phyloP scores from a whole-genome alignment of 1,140 invertebrate species.

The Adoxophyes honmai region DNA sequence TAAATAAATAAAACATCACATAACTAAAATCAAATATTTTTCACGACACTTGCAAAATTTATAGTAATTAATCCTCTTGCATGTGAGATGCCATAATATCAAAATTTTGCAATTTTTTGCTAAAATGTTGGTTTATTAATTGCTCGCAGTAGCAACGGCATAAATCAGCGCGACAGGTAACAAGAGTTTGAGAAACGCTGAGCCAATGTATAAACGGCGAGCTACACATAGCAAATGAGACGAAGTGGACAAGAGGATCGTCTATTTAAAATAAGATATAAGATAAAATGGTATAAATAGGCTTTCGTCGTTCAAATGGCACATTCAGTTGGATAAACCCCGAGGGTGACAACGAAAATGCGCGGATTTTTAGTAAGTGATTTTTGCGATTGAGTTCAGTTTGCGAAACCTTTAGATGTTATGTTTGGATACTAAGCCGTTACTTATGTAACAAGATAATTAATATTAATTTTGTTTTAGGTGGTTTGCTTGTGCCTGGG shows the following conservation, averaged over 20 bases:
- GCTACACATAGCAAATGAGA: slow-evolving; percentile 60
- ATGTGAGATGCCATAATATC: too few relatives aligned
- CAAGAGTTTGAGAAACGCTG: slow-evolving; percentile 56
- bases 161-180: background rate
- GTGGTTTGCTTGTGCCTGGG: slow-evolving; percentile 41
- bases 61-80: too few relatives aligned
- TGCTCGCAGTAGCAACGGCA: background rate
- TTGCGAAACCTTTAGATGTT: slow-evolving; percentile 11
- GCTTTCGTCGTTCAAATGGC: slow-evolving; percentile 44
- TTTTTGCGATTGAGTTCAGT: background rate
- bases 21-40: too few relatives aligned
- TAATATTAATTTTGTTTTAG: slow-evolving; percentile 34
- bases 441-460: background rate
- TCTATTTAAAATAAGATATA: slow-evolving; percentile 53
- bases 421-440: background rate
- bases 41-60: too few relatives aligned
- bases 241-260: slow-evolving; percentile 49
- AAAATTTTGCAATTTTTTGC: too few relatives aligned
- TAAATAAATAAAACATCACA: too few relatives aligned
- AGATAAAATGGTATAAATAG: slow-evolving; percentile 65
- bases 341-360: slow-evolving; percentile 52
- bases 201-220: slow-evolving; percentile 54
- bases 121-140: too few relatives aligned
- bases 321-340: slow-evolving; percentile 55
- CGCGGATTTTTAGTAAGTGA: slow-evolving; percentile 50